A percentile compares a stretch with the other conserved stretches of the same genome.
Conservation (phyloP, 2,113 vertebrate species). For the Antennarius striatus region DNA sequence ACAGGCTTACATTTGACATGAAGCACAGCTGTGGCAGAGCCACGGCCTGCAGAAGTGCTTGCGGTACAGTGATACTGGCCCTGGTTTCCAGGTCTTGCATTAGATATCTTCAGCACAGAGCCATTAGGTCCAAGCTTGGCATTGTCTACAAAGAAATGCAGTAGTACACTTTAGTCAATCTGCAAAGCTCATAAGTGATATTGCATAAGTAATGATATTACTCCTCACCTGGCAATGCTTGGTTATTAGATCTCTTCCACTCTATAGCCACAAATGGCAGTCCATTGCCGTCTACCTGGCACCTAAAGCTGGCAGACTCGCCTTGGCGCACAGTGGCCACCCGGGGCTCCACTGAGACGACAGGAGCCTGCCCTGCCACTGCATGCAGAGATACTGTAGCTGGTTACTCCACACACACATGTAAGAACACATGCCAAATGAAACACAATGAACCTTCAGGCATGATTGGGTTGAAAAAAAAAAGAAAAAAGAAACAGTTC, state of each 20-base stretch:
- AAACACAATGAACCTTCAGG: slow-evolving; percentile 55
- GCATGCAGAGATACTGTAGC: slow-evolving; percentile 22
- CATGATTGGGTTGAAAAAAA: slow-evolving; percentile 17
- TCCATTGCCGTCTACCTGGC: slow-evolving; percentile 76
- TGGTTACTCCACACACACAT: neutral
- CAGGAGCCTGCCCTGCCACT: slow-evolving; percentile 82
- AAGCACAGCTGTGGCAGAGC: slow-evolving; percentile 78
- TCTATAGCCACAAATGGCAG: slow-evolving; percentile 73
- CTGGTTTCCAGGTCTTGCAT: slow-evolving; percentile 80
- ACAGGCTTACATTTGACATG: slow-evolving; percentile 84
- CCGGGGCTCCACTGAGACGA: slow-evolving; percentile 85
- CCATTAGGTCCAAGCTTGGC: slow-evolving; percentile 84
- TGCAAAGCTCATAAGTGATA: neutral
- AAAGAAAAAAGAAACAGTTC: neutral
- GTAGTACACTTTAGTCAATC: neutral
- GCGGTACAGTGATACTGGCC: slow-evolving; percentile 90
- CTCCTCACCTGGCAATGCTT: slow-evolving; percentile 51
- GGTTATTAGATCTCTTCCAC: slow-evolving; percentile 83
- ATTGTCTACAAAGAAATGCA: slow-evolving; percentile 79
- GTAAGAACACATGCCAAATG: slow-evolving; percentile 1
- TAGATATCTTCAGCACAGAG: slow-evolving; percentile 82
- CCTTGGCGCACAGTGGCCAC: slow-evolving; percentile 82
- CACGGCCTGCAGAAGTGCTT: slow-evolving; percentile 79
- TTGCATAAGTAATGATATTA: neutral
- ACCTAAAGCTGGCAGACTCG: slow-evolving; percentile 86